phyloP scores from a whole-genome alignment of 2,888 invertebrate genomes.

The Noctua comes region DNA sequence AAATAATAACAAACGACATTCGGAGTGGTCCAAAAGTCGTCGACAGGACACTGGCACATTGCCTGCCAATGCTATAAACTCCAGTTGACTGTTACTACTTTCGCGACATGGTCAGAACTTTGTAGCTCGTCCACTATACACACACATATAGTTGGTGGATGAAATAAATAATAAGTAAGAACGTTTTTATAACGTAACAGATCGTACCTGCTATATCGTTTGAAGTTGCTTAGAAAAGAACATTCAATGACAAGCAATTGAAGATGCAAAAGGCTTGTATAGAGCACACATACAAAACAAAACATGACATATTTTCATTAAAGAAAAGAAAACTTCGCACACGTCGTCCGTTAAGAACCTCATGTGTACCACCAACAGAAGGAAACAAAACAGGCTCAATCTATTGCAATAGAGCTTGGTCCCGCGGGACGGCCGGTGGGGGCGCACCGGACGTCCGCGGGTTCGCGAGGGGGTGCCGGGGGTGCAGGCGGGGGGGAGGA shows the following conservation, averaged over 20 bases:
- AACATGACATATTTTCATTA: not conserved
- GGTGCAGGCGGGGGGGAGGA: constrained; percentile 53
- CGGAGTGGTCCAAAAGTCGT: constrained; percentile 35
- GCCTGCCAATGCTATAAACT: constrained; percentile 55
- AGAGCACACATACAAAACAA: not conserved
- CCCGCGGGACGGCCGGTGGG: constrained; percentile 70
- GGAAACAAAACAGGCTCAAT: constrained; percentile 80
- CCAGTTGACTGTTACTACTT: constrained; percentile 53
- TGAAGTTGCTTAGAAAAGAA: not conserved
- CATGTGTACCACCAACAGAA: constrained; percentile 64
- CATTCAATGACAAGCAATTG: not conserved
- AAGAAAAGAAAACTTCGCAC: not conserved
- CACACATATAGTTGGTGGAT: not conserved
- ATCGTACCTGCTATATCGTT: not conserved
- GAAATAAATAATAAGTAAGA: not conserved
- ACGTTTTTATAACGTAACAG: not conserved
- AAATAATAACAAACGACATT: constrained; percentile 24
- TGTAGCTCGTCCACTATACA: not conserved
- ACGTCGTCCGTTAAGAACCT: constrained; percentile 55
- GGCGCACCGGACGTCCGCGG: constrained; percentile 65
- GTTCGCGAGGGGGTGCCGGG: constrained; percentile 46
- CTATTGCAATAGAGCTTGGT: constrained; percentile 70
- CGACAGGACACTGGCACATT: constrained; percentile 59
- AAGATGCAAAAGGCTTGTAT: not conserved
- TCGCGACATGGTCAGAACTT: constrained; percentile 39